Percentiles rank a stretch among this genome's conserved stretches.
Evolutionary conservation across 2,113 vertebrate species (phyloP).

Genomic region (Micromys minutus): DNA sequence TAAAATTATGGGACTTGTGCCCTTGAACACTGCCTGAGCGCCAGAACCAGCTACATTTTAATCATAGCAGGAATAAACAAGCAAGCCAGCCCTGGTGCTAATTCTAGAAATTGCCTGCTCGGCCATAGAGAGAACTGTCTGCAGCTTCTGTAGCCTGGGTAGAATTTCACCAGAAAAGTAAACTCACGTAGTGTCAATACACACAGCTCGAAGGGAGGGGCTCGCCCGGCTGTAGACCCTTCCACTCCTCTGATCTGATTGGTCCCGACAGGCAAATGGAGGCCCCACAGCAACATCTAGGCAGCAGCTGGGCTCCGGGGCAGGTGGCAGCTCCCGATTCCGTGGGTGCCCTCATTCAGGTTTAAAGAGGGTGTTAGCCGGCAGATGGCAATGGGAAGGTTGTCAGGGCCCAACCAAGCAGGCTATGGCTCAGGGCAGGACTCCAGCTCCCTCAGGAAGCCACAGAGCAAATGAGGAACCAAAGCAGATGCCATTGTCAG

Average conservation of each 20-base stretch:
- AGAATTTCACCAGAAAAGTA: background rate
- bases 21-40: background rate
- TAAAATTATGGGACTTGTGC: background rate
- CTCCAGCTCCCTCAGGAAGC: constrained; percentile 62
- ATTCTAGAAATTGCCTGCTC: background rate
- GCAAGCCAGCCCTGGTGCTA: background rate
- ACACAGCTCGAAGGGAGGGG: background rate
- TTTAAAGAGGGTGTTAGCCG: constrained; percentile 50
- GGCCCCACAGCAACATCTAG: constrained; percentile 52
- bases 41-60: background rate
- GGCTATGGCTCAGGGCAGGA: constrained; percentile 58
- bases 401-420: constrained; percentile 29
- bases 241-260: constrained; percentile 66
- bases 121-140: background rate
- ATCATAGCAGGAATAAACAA: background rate
- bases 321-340: constrained; percentile 64
- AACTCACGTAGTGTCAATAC: background rate
- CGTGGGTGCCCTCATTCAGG: constrained; percentile 44
- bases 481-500: constrained; percentile 35
- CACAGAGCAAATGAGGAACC: constrained; percentile 56
- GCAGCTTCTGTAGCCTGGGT: background rate
- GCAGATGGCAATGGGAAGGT: constrained; percentile 68
- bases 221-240: constrained; percentile 32
- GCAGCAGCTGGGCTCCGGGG: constrained; percentile 57
- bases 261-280: constrained; percentile 53